Base-by-base conservation (phyloP, 2,113 vertebrate species). In the Siniperca chuatsi region DNA sequence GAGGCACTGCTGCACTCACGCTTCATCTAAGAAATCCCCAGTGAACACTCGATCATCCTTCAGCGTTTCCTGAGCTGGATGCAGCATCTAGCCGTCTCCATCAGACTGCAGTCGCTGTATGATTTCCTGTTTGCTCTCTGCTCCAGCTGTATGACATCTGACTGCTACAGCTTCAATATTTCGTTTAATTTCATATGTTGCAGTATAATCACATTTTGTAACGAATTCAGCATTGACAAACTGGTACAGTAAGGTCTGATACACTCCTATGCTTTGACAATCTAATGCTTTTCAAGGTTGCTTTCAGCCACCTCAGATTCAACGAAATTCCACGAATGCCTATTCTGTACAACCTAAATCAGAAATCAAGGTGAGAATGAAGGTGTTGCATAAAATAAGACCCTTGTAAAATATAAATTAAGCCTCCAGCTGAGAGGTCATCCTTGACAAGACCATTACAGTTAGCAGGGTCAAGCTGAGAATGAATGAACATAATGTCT, bases 11-110 rank as follows among this genome's bases (percentile, higher is more conserved):
- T 80, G 85, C 77, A 78, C 78, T 79, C 88, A 69, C 29, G 54
- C 84, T 75, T 91, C 90, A 1, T 90, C 88, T 58, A 23, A 81
- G 88, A 90, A 86, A 33, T 82, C 85, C 77, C 87, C 73, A 46
- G 80, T 21, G 83, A 78, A 48, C 76, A 35, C 85, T 87, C 68
- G 65, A 83, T 87, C 91, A 86, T 84, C 75, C 82, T 50, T 54
- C 82, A 68, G 88, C 75, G 1, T 44, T 75, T 68, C 78, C 70
- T 42, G 29, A 46, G 57, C 78, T 35, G 37, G 60, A 68, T 77
- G 62, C 72, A 25, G 35, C 46, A 15, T 61, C 67, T 12, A 12
- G 35, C 78, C 33, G 52, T n/a, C 81, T 35, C 55, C 64, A 72
- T 81, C 74, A 37, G 54, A 18, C 64, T 60, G 66, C 78, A 13